Conservation (phyloP, 2,113 vertebrate genomes). For the Syngnathoides biaculeatus region DNA sequence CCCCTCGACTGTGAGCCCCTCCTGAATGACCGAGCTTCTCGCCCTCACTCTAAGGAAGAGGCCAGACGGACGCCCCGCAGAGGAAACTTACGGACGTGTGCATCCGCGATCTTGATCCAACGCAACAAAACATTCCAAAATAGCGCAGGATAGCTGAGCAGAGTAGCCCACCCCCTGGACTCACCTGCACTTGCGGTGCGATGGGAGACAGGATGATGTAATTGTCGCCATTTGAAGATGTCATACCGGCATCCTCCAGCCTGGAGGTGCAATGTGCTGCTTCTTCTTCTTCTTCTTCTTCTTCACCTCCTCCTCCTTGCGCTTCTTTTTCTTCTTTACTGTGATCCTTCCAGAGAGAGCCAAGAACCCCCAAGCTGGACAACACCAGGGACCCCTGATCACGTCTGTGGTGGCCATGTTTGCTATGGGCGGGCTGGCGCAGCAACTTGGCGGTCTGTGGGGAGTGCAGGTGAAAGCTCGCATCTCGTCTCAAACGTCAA, state of each 20-base stretch:
- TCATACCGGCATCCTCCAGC: conserved; percentile 70
- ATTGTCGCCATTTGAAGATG: conserved; percentile 83
- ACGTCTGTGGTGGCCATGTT: conserved; percentile 74
- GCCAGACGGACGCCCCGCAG: too few relatives aligned
- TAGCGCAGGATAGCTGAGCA: neutral
- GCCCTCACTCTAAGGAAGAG: too few relatives aligned
- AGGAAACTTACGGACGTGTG: too few relatives aligned
- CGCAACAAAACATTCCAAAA: neutral
- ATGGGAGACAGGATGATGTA: conserved; percentile 89
- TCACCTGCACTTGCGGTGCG: conserved; percentile 81
- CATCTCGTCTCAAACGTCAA: neutral
- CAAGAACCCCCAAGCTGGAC: conserved; percentile 66
- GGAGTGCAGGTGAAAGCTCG: neutral
- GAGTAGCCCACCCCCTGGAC: neutral
- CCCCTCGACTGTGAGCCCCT: too few relatives aligned
- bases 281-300: neutral
- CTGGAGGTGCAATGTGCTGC: conserved; percentile 32
- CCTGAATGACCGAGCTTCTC: too few relatives aligned
- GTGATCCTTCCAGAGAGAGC: conserved; percentile 72
- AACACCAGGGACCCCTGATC: conserved; percentile 42
- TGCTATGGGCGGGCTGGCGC: conserved; percentile 67
- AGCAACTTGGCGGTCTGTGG: conserved; percentile 49
- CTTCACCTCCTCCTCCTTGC: neutral
- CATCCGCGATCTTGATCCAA: too few relatives aligned
- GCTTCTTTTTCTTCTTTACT: conserved; percentile 50